A percentile compares a stretch with the other conserved stretches of the same genome.
These are phyloP conservation scores for Troides aeacus DNA, from an alignment of 2,888 invertebrate species.

Conservation along the genomic window DNA sequence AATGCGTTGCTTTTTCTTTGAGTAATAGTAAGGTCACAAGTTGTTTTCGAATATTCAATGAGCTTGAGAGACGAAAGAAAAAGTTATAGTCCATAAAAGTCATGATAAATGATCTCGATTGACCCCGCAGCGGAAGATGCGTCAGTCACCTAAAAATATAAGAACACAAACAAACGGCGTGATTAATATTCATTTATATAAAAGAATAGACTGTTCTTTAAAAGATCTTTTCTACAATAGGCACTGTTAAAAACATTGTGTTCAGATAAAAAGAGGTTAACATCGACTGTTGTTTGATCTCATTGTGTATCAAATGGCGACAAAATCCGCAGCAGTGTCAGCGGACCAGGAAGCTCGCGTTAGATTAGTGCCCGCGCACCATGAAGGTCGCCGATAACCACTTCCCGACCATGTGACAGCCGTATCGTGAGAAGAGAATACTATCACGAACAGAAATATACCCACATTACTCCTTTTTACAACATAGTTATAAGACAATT, in stretches of 20 bases:
- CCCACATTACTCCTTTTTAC: neutral
- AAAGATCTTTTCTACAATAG: neutral
- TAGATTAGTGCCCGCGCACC: conserved; percentile 61
- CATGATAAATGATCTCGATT: no score
- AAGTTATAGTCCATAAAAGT: neutral
- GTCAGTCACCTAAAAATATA: no score
- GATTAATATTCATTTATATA: no score
- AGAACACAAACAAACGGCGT: no score
- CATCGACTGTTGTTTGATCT: neutral
- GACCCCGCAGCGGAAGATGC: no score
- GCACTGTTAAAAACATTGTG: neutral
- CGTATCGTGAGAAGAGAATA: conserved; percentile 33
- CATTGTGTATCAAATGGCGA: conserved; percentile 12
- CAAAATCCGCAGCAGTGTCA: conserved; percentile 33
- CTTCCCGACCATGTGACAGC: conserved; percentile 58
- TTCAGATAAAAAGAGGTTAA: conserved; percentile 8
- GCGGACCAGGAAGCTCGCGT: conserved; percentile 56
- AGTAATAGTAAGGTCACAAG: no score
- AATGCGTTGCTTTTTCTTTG: no score
- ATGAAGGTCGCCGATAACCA: conserved; percentile 66
- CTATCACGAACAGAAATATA: conserved; percentile 10
- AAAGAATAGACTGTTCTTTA: no score
- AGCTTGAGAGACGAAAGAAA: neutral
- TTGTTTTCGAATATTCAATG: no score
- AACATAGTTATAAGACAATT: no score